Percentiles rank a stretch among this genome's conserved stretches.
Evolutionary conservation across 2,888 invertebrate species (phyloP).

Genomic region (Cerastoderma edule): DNA sequence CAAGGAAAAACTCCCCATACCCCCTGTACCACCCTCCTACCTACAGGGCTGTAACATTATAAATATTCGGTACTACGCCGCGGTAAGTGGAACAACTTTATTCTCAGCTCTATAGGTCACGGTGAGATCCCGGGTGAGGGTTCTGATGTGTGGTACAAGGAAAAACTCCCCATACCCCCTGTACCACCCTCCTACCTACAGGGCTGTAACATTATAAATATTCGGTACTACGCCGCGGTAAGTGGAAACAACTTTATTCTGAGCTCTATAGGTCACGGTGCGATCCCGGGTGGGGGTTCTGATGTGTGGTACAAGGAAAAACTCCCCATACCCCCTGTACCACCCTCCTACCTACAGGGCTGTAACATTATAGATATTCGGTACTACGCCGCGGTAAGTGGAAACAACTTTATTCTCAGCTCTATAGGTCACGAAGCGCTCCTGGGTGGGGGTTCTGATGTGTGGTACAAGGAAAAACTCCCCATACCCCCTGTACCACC

Average conservation of each 20-base stretch:
- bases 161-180: slow-evolving; percentile 95
- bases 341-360: slow-evolving; percentile 14
- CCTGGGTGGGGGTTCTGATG: too few species aligned
- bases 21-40: slow-evolving; percentile 97
- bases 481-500: too few species aligned
- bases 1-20: slow-evolving; percentile 94
- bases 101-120: slow-evolving; percentile 17
- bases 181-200: slow-evolving; percentile 96
- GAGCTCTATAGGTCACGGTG: too few species aligned
- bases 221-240: slow-evolving; percentile 88
- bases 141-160: slow-evolving; percentile 90
- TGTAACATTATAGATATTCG: too few species aligned
- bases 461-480: too few species aligned
- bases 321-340: slow-evolving; percentile 26
- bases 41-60: slow-evolving; percentile 96
- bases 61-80: slow-evolving; percentile 90
- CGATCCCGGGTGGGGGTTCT: too few species aligned
- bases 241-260: too few species aligned
- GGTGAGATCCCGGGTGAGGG: slow-evolving; percentile 72
- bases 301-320: too few species aligned
- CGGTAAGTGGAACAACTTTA: too few species aligned
- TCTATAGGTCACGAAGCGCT: too few species aligned
- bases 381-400: too few species aligned
- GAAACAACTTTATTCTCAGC: too few species aligned
- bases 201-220: slow-evolving; percentile 96